Base-by-base conservation (phyloP, 1,140 invertebrate species). In the Gryllus bimaculatus region DNA sequence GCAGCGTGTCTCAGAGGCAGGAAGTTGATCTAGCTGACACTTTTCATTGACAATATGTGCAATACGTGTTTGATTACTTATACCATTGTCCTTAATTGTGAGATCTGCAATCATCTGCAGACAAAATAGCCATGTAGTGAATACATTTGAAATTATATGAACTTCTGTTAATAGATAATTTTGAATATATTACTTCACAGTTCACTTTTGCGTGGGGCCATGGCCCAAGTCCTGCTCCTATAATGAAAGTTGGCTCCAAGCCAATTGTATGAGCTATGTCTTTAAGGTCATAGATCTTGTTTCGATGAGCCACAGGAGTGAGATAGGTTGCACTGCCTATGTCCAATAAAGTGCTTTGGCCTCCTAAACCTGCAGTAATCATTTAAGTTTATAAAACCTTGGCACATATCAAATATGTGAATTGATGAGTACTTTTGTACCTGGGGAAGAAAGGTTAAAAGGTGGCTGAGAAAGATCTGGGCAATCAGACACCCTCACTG, bases 151-250 rank as follows among this genome's bases (percentile, higher is more conserved):
- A 54, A 15, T 54, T 8, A 15, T 54, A 54, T 54, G 15, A 8
- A 8, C 15, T 54, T 54, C 49, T 54, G 15, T 54, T 54, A 54
- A 8, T 8, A 8, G 15, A 54, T 54, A 54, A 84, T 75, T 79
- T 73, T 80, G 49, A 54, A 54, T 54, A 8, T 54, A 8, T 54
- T 85, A 95, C 93, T 88, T 97, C 95, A 83, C 92, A 94, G 85
- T 96, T 96, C 73, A 89, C 89, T 3, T 92, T 92, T 20, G 91
- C 83, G 83, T 90, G 90, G 20, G 91, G 91, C 89, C 90, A 92
- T 26, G 96, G 96, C 7, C 96, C 96, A 26, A 95, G 96, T 20
- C 95, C 96, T 73, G 96, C 96, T 77, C 97, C 96, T 77, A 95
- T 90, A 73, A 94, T 85, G 84, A 94, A 91, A 66, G 89, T 85